Percentiles rank a stretch among this genome's conserved stretches.
Conservation (phyloP, 1,140 invertebrate species). For the Drosophila sucinea region DNA sequence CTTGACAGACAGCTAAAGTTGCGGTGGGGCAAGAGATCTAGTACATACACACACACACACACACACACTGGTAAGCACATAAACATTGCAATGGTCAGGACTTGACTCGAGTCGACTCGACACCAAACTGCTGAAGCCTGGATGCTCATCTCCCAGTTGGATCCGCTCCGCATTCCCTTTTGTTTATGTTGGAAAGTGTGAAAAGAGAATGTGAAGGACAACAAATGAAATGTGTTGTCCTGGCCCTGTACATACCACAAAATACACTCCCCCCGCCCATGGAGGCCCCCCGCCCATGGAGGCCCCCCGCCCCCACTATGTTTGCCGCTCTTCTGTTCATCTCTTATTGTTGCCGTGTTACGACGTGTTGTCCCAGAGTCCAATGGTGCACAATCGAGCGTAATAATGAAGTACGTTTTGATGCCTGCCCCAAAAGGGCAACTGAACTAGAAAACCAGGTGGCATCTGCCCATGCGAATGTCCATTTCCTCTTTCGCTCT, state of each 20-base stretch:
- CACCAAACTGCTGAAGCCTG: slow-evolving; percentile 10
- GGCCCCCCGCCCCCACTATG: background rate
- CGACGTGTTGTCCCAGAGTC: slow-evolving; percentile 19
- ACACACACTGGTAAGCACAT: slow-evolving; percentile 16
- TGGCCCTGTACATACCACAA: slow-evolving; percentile 33
- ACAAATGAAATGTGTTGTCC: slow-evolving; percentile 74
- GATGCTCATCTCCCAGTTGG: slow-evolving; percentile 33
- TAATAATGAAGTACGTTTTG: slow-evolving; percentile 80
- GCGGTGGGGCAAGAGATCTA: slow-evolving; percentile 37
- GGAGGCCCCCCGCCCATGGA: background rate
- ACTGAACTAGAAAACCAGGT: slow-evolving; percentile 4
- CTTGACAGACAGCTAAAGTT: slow-evolving; percentile 80
- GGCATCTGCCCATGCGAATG: background rate
- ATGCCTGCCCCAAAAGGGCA: slow-evolving; percentile 35
- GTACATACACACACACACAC: background rate
- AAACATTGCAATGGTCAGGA: slow-evolving; percentile 65
- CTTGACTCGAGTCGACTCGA: slow-evolving; percentile 13
- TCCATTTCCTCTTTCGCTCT: background rate
- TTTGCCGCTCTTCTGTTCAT: slow-evolving; percentile 4
- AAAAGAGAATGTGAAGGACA: slow-evolving; percentile 76
- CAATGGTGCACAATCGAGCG: slow-evolving; percentile 70
- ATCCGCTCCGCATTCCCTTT: slow-evolving; percentile 50
- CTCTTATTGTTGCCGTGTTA: slow-evolving; percentile 20
- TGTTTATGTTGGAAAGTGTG: slow-evolving; percentile 69
- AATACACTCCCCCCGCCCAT: background rate